These are phyloP conservation scores for Eurytoma californica DNA, from an alignment of 2,888 invertebrate species.

Conservation along the genomic window DNA sequence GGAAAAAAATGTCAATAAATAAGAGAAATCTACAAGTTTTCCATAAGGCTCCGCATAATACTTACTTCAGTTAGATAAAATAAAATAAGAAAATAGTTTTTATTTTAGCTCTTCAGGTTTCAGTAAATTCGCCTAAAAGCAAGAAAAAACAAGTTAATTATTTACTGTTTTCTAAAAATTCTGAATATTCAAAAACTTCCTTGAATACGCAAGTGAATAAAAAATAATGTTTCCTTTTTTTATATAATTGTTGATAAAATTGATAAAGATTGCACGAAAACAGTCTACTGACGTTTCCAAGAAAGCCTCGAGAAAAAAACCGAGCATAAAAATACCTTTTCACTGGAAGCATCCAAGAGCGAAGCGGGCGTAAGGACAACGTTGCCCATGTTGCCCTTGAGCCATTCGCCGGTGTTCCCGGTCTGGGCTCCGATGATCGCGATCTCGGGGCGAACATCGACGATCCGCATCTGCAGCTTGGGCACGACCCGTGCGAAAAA, in stretches of 20 bases:
- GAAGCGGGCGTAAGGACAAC: constrained; percentile 25
- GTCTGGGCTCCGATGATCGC: neutral
- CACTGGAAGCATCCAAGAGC: neutral
- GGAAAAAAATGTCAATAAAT: no score
- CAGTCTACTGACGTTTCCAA: no score
- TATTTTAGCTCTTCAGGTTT: neutral
- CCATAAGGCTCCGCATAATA: no score
- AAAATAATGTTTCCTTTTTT: neutral
- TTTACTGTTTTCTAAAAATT: no score
- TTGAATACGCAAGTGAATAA: no score
- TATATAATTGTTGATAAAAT: neutral
- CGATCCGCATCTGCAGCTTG: neutral
- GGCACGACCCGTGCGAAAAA: constrained; percentile 29
- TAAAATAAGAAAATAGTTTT: no score
- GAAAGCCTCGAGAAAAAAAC: neutral
- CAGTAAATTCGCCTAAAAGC: neutral
- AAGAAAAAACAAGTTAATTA: neutral
- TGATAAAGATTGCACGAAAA: neutral
- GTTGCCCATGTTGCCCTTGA: constrained; percentile 29
- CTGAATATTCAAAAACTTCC: no score
- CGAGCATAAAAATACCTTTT: constrained; percentile 28
- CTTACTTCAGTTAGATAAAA: no score
- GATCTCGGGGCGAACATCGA: neutral
- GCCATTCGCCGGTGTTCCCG: neutral
- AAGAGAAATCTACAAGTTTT: no score